These are phyloP conservation scores for Leucoraja erinaceus DNA, from an alignment of 2,113 vertebrate species.

Conservation along the genomic window DNA sequence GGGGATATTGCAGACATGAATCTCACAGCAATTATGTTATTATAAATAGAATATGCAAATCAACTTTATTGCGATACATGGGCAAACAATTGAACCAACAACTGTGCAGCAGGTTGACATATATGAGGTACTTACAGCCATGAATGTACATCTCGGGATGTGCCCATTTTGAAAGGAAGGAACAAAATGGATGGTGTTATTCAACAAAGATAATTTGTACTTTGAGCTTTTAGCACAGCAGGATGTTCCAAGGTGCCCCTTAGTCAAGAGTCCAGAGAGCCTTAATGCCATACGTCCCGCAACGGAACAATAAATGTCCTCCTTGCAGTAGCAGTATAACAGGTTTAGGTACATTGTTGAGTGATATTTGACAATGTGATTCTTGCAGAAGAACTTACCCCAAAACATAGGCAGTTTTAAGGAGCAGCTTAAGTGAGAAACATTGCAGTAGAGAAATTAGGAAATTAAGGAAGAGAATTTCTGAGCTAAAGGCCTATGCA, in stretches of 20 bases:
- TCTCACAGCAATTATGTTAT: constrained; percentile 20
- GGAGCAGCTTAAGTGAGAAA: too few relatives aligned
- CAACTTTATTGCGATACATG: background rate
- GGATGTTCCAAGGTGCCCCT: background rate
- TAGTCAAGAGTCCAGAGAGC: too few relatives aligned
- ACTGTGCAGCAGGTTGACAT: background rate
- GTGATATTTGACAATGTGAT: background rate
- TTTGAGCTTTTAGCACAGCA: background rate
- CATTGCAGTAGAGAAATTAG: too few relatives aligned
- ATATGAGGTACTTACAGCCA: background rate
- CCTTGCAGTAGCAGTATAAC: too few relatives aligned
- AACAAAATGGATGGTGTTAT: background rate
- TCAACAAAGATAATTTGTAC: background rate
- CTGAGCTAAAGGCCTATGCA: too few relatives aligned
- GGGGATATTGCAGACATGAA: background rate
- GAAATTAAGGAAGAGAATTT: too few relatives aligned
- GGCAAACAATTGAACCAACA: background rate
- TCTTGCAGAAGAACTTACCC: background rate
- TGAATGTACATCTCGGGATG: too few relatives aligned
- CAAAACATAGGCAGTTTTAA: background rate
- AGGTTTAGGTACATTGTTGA: background rate
- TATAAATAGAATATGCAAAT: constrained; percentile 34
- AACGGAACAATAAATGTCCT: too few relatives aligned
- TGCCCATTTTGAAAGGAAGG: background rate
- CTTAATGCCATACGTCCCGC: too few relatives aligned